These are phyloP conservation scores for Takifugu rubripes DNA, from an alignment of 2,797 vertebrate species.

Conservation along the genomic window DNA sequence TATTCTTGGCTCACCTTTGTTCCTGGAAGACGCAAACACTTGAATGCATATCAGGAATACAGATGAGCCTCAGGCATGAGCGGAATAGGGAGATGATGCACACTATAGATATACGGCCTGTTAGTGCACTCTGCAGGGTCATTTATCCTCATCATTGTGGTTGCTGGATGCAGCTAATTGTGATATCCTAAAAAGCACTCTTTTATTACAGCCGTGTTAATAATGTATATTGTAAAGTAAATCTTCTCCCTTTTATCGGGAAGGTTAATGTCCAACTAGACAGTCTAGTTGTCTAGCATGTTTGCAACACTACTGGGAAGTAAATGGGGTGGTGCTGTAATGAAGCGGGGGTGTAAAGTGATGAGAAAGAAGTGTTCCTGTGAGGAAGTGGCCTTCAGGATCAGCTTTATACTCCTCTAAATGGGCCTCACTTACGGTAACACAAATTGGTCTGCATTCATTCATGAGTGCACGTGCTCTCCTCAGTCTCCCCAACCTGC, in stretches of 20 bases:
- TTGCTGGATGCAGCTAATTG: conserved; percentile 17
- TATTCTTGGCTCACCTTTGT: conserved; percentile 43
- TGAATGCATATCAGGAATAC: conserved; percentile 37
- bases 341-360: conserved; percentile 33
- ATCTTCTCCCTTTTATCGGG: conserved; percentile 2
- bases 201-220: conserved; percentile 16
- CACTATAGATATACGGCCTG: conserved; percentile 14
- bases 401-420: conserved; percentile 36
- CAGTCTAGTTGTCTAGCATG: conserved; percentile 10
- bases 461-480: conserved; percentile 6
- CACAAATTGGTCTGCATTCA: conserved; percentile 14
- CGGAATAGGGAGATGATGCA: neutral
- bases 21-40: conserved; percentile 24
- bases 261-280: neutral
- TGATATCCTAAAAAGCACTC: conserved; percentile 11
- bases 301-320: conserved; percentile 33
- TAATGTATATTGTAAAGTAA: conserved; percentile 14
- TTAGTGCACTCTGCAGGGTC: conserved; percentile 36
- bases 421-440: conserved; percentile 25
- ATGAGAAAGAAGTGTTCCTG: conserved; percentile 37
- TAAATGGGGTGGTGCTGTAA: conserved; percentile 35
- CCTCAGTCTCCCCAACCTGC: conserved; percentile 13
- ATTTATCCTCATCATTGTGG: conserved; percentile 25
- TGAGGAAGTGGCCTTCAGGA: conserved; percentile 24
- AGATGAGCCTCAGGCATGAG: conserved; percentile 14